Evolutionary conservation across 2,888 invertebrate species (phyloP), one percentile per base, ranked within the genome.

Genomic region (Metalampra italica): DNA sequence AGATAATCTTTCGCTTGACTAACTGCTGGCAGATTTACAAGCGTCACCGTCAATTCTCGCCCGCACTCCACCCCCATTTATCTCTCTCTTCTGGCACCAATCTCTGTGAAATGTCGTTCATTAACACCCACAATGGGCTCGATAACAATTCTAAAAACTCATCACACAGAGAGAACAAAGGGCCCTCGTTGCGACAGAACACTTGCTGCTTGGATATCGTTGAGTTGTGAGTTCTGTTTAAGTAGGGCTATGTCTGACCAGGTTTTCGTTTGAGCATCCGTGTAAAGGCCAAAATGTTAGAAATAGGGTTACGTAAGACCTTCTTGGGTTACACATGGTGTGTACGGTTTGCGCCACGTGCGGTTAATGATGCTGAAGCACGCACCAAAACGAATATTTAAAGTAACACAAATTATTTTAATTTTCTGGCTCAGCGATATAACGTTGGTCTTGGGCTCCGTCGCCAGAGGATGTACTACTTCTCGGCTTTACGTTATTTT

Each of bases 101-200:
- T 64, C 71, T 64, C 71, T 66, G 65, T 66, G 67, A 74, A 78
- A 68, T 65, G 71, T 53, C 63, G 67, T 79, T 81, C 79, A 78
- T 81, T 79, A 82, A 62, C 62, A 60, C 57, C 64, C 62, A 80
- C 79, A 82, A 81, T 78, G 68, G 76, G 68, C 71, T 71, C 70
- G 71, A 78, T 76, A 75, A 75, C 75, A 80, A 75, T 82, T 77
- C 76, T 76, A 75, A 78, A 80, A 79, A 79, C 73, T 75, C 74
- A 68, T 68, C 68, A 68, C 66, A 53, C 29, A n/a, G 57, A 49
- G 62, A 54, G 55, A 69, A 74, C 75, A 77, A 76, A 69, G 71
- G 66, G 62, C 67, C 66, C 65, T 67, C 66, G 60, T 58, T 55
- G 63, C 62, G 66, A 64, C 64, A 61, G 59, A 63, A 58, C 56